A percentile compares a stretch with the other conserved stretches of the same genome.
Evolutionary conservation across 2,888 invertebrate genomes (phyloP).

Genomic region (Maniola hyperantus): DNA sequence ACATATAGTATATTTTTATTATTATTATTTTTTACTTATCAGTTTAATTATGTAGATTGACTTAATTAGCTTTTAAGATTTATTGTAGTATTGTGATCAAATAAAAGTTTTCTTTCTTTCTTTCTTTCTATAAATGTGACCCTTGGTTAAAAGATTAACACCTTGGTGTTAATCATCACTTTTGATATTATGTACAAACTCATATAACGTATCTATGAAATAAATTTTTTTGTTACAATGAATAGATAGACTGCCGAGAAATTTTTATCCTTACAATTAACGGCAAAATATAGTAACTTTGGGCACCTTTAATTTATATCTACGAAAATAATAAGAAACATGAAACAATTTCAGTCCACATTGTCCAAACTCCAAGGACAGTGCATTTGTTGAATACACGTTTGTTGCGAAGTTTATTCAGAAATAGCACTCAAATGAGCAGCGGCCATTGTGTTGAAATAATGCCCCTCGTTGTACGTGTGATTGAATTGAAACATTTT

Average conservation of each 20-base stretch:
- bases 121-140: no score
- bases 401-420: constrained; percentile 26
- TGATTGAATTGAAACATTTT: constrained; percentile 30
- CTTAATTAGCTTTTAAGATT: no score
- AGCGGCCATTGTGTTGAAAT: constrained; percentile 28
- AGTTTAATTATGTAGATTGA: no score
- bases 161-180: no score
- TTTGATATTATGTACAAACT: no score
- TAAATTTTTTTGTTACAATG: neutral
- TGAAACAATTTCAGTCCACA: constrained; percentile 16
- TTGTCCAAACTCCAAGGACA: constrained; percentile 13
- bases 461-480: constrained; percentile 22
- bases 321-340: constrained; percentile 11
- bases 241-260: neutral
- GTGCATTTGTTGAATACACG: constrained; percentile 16
- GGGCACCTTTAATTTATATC: constrained; percentile 1
- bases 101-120: no score
- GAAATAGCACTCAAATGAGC: constrained; percentile 30
- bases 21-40: no score
- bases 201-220: no score
- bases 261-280: neutral
- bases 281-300: neutral
- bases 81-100: no score
- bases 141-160: no score
- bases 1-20: no score